Evolutionary conservation across 2,797 vertebrate genomes (phyloP).

Genomic region (Notolepis coatsorum): DNA sequence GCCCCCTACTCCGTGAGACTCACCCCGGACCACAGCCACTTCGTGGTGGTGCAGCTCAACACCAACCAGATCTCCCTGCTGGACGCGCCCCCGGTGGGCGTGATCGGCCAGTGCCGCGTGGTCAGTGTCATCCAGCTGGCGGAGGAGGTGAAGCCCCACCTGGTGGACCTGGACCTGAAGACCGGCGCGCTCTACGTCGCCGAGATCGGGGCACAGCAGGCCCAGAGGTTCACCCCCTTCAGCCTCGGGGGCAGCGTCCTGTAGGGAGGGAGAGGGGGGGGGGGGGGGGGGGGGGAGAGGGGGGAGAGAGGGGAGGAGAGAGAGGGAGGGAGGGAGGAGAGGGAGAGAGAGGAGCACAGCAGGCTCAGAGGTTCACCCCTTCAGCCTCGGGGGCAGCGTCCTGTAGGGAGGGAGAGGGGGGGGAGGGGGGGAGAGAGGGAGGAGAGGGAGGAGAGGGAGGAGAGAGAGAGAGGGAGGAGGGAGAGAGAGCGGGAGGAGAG

Average conservation of each 20-base stretch:
- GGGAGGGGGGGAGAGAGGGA: no score
- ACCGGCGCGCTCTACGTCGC: constrained; percentile 91
- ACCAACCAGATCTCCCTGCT: constrained; percentile 85
- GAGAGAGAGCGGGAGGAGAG: no score
- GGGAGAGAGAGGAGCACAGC: no score
- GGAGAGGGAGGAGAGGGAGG: no score
- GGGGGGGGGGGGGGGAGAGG: no score
- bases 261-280: no score
- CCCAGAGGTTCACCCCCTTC: constrained; percentile 89
- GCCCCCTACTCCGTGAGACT: constrained; percentile 93
- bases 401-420: no score
- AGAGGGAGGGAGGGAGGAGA: no score
- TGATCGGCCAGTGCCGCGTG: constrained; percentile 86
- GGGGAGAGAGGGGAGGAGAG: no score
- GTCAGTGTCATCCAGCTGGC: constrained; percentile 88
- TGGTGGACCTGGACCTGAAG: constrained; percentile 88
- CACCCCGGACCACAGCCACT: constrained; percentile 85
- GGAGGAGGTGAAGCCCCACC: constrained; percentile 89
- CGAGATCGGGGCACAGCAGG: constrained; percentile 93
- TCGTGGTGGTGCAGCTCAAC: constrained; percentile 92
- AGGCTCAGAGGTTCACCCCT: no score
- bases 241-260: constrained; percentile 47
- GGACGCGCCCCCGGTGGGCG: constrained; percentile 85
- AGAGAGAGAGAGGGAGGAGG: no score
- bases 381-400: constrained; percentile 54